Evolutionary conservation across 1,140 invertebrate species (phyloP).

Genomic region (Heliothis subflexa): DNA sequence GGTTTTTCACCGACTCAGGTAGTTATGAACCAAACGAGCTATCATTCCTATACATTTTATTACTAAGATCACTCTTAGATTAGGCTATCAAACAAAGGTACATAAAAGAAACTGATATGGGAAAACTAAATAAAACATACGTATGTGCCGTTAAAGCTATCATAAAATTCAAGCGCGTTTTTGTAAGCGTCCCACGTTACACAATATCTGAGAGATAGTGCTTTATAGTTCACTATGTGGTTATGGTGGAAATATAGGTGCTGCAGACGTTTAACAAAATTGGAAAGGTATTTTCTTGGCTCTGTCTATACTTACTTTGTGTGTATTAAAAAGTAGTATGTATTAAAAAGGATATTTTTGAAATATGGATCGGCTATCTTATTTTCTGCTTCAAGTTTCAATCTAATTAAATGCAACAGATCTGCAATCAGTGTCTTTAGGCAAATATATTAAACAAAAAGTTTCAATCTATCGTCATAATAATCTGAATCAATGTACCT

Average conservation of each 20-base stretch:
- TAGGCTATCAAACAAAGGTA: conserved; percentile 57
- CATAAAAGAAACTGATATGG: conserved; percentile 63
- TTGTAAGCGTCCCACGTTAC: conserved; percentile 58
- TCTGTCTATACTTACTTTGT: no score
- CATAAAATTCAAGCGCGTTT: conserved; percentile 57
- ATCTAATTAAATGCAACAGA: no score
- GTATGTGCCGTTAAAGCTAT: conserved; percentile 64
- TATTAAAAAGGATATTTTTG: no score
- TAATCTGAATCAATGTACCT: no score
- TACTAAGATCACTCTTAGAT: conserved; percentile 26
- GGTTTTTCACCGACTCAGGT: no score
- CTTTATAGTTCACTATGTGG: conserved; percentile 44
- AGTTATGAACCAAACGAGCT: neutral
- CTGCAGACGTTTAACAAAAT: neutral
- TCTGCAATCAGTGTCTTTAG: no score
- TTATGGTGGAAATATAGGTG: conserved; percentile 2
- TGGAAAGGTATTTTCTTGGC: no score
- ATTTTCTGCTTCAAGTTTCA: no score
- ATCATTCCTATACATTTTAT: conserved; percentile 29
- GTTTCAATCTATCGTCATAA: no score
- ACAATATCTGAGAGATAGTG: conserved; percentile 61
- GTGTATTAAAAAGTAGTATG: no score
- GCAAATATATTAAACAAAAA: no score
- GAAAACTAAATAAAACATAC: conserved; percentile 66
- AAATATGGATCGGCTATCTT: no score